Conservation (phyloP, 2,113 vertebrate species). For the Butorides virescens region DNA sequence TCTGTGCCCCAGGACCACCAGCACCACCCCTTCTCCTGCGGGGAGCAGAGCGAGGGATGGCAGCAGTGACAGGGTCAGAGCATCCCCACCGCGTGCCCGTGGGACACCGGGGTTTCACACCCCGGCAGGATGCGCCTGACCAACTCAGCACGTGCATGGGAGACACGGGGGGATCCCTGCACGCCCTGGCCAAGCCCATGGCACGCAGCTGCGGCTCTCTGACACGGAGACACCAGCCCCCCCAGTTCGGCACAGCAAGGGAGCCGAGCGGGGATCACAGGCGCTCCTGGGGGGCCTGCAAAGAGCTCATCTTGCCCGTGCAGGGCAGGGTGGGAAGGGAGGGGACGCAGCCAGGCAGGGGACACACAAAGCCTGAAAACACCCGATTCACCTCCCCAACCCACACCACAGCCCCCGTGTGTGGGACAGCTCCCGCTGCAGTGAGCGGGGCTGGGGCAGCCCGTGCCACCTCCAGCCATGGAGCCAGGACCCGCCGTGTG, state of each 20-base stretch:
- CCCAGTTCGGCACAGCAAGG: rapidly evolving
- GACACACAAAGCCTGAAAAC: background rate
- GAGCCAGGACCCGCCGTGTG: rapidly evolving
- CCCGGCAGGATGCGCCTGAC: rapidly evolving
- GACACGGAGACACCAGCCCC: rapidly evolving
- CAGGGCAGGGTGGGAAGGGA: background rate
- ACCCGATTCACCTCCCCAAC: background rate
- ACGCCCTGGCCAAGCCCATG: background rate
- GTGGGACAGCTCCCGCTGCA: rapidly evolving
- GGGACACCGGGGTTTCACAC: background rate
- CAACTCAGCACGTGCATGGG: rapidly evolving
- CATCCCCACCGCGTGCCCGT: background rate
- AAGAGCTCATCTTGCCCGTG: background rate
- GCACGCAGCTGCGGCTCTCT: background rate
- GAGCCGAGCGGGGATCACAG: background rate
- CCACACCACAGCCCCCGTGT: background rate
- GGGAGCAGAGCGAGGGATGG: background rate
- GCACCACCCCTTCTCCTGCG: too few relatives aligned
- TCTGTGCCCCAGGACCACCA: background rate
- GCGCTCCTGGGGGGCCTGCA: background rate
- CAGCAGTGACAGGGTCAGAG: background rate
- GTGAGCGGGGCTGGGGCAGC: background rate
- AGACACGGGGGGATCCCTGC: background rate
- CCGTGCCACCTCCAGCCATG: rapidly evolving
- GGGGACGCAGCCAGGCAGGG: background rate